Conservation (phyloP, 2,113 vertebrate genomes). For the Oostethus manadensis region DNA sequence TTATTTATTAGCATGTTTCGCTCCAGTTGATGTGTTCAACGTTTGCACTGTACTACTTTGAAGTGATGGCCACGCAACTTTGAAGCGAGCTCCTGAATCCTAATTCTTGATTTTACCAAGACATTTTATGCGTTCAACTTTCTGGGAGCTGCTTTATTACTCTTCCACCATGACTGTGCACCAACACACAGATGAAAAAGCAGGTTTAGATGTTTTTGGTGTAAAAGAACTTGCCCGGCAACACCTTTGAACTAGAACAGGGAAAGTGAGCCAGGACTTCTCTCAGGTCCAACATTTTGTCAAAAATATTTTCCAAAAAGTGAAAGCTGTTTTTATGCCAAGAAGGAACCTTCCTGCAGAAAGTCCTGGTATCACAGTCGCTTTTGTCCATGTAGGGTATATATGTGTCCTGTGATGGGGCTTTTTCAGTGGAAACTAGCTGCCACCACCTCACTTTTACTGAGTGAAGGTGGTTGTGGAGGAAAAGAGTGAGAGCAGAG, state of each 20-base stretch:
- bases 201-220: neutral
- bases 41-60: too few species aligned
- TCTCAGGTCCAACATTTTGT: neutral
- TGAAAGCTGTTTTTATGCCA: neutral
- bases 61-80: too few species aligned
- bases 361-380: too few species aligned
- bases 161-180: neutral
- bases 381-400: constrained; percentile 16
- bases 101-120: neutral
- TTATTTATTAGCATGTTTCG: too few species aligned
- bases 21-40: too few species aligned
- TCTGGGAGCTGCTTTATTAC: too few species aligned
- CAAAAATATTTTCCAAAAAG: neutral
- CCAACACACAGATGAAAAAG: neutral
- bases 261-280: neutral
- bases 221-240: neutral
- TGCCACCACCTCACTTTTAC: constrained; percentile 49
- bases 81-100: neutral
- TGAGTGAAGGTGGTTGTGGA: constrained; percentile 58
- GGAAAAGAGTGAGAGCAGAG: constrained; percentile 41
- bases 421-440: constrained; percentile 51
- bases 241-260: neutral
- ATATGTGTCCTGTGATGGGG: constrained; percentile 36
- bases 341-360: neutral
- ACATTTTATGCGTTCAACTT: neutral